Percentiles rank a stretch among this genome's conserved stretches.
Evolutionary conservation across 2,888 invertebrate genomes (phyloP).

Genomic region (Papilio demoleus): DNA sequence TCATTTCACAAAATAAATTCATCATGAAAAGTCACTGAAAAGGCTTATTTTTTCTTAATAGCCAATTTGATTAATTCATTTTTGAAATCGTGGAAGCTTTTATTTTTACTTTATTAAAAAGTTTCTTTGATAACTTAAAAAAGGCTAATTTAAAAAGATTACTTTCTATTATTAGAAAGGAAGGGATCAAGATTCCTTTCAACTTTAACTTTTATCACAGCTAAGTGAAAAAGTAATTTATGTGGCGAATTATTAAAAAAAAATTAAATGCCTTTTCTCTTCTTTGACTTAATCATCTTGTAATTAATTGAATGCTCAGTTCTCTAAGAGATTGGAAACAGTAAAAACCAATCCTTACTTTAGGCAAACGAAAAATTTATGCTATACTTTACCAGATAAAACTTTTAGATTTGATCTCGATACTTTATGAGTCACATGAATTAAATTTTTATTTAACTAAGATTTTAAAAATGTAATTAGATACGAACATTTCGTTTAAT

Average conservation of each 20-base stretch:
- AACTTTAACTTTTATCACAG: not conserved
- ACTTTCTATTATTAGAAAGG: not conserved
- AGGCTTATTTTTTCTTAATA: conserved; percentile 2
- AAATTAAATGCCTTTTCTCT: not conserved
- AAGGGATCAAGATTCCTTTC: conserved; percentile 13
- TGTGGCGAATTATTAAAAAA: not conserved
- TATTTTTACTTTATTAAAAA: conserved; percentile 5
- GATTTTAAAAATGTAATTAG: too few species aligned
- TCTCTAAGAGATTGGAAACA: too few species aligned
- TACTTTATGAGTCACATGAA: too few species aligned
- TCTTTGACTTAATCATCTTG: not conserved
- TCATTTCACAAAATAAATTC: not conserved
- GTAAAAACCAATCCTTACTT: too few species aligned
- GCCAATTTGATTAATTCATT: not conserved
- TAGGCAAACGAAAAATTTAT: too few species aligned
- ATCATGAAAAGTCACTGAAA: not conserved
- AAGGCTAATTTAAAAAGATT: conserved; percentile 8
- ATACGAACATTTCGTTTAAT: too few species aligned
- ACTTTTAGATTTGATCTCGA: too few species aligned
- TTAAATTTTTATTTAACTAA: too few species aligned
- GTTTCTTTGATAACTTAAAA: not conserved
- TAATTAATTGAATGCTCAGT: not conserved
- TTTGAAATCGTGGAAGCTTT: not conserved
- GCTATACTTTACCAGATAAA: too few species aligned
- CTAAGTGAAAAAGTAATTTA: not conserved